Conservation (phyloP, 2,888 invertebrate species). For the Drosophila atripex region DNA sequence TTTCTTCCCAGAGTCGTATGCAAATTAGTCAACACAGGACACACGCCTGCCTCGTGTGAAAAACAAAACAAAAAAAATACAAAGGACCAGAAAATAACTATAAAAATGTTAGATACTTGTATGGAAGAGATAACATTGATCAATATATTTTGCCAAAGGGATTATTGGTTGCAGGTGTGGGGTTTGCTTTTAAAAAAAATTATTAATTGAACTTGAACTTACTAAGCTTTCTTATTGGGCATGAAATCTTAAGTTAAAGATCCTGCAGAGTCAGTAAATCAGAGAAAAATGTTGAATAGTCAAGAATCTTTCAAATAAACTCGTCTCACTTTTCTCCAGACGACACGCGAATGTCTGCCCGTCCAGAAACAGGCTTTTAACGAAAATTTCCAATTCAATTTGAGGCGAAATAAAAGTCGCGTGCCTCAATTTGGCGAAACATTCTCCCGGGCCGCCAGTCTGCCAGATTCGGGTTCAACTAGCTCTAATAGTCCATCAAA, state of each 20-base stretch:
- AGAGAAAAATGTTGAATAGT: background rate
- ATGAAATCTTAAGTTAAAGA: no score
- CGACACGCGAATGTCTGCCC: constrained; percentile 17
- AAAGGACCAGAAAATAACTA: background rate
- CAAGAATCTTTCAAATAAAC: constrained; percentile 15
- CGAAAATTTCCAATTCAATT: constrained; percentile 30
- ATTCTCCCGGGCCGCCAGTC: background rate
- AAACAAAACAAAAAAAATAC: constrained; percentile 9
- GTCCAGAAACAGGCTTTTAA: constrained; percentile 2
- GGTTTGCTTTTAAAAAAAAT: no score
- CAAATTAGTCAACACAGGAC: constrained; percentile 36
- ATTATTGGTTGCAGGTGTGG: background rate
- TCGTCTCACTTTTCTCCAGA: constrained; percentile 20
- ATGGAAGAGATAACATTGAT: constrained; percentile 15
- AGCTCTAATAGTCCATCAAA: constrained; percentile 13
- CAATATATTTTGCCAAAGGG: constrained; percentile 9
- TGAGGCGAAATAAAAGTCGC: constrained; percentile 17
- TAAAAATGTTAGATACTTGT: constrained; percentile 4
- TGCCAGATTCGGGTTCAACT: constrained; percentile 12
- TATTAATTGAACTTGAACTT: no score
- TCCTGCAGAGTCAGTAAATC: background rate
- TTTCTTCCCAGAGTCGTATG: constrained; percentile 20
- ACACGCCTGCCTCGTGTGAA: constrained; percentile 32
- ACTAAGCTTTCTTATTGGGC: no score
- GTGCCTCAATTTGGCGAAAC: constrained; percentile 21